Evolutionary conservation across 2,888 invertebrate genomes (phyloP).

Genomic region (Leucoma salicis): DNA sequence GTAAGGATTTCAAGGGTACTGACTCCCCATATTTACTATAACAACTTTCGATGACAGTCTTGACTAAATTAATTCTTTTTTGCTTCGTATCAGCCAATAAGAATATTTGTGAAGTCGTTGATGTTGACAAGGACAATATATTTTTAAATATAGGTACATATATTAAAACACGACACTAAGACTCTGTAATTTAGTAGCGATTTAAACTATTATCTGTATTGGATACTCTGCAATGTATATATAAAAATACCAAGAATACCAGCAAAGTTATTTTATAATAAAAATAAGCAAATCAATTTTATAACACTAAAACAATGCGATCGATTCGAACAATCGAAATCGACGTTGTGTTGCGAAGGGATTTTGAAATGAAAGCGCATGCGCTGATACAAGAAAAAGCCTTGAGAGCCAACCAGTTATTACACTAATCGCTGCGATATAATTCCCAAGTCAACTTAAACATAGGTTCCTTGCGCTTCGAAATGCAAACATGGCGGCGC

Average conservation of each 20-base stretch:
- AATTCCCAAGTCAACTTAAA: conserved; percentile 82
- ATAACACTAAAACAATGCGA: conserved; percentile 70
- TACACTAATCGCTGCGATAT: conserved; percentile 82
- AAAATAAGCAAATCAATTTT: conserved; percentile 57
- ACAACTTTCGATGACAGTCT: too few species aligned
- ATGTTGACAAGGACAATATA: background rate
- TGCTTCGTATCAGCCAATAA: too few species aligned
- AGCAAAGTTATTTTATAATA: conserved; percentile 44
- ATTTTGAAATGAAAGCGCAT: conserved; percentile 67
- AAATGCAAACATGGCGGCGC: conserved; percentile 82
- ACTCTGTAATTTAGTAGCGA: conserved; percentile 32
- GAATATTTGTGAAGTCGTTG: too few species aligned
- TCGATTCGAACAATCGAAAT: conserved; percentile 67
- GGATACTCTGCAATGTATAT: conserved; percentile 37
- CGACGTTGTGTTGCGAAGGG: conserved; percentile 56
- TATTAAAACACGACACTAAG: background rate
- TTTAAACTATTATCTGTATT: conserved; percentile 28
- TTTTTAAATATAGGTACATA: background rate
- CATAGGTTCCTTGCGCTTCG: conserved; percentile 80
- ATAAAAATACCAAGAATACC: conserved; percentile 45
- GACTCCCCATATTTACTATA: too few species aligned
- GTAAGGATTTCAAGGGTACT: too few species aligned
- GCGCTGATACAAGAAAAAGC: conserved; percentile 72
- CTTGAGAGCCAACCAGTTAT: conserved; percentile 77
- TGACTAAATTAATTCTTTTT: too few species aligned